Conservation (phyloP, 2,113 vertebrate species). For the Hippotragus niger region DNA sequence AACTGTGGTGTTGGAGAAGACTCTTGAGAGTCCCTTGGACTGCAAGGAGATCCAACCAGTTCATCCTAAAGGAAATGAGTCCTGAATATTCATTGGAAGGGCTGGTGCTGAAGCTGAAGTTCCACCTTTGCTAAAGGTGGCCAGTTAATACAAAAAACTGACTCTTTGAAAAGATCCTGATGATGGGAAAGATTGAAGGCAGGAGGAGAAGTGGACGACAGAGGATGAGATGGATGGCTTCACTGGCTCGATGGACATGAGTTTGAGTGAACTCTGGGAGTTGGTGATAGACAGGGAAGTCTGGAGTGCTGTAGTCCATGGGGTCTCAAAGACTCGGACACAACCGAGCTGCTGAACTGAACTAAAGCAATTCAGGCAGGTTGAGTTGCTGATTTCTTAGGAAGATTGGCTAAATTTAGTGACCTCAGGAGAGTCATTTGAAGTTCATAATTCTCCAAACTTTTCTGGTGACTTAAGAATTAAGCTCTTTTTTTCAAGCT, state of each 20-base stretch:
- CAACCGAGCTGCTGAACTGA: not conserved
- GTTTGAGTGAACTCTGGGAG: not conserved
- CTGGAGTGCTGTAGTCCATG: not conserved
- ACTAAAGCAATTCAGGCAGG: not conserved
- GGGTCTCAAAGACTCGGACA: not conserved
- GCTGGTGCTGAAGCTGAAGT: not conserved
- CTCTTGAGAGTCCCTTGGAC: not conserved
- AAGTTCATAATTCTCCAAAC: conserved; percentile 6
- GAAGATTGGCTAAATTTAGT: conserved; percentile 2
- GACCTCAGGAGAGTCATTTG: not conserved
- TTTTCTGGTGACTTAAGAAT: not conserved
- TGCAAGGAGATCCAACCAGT: not conserved
- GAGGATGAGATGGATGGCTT: not conserved
- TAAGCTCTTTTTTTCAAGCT: not conserved
- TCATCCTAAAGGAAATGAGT: not conserved
- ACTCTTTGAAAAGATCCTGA: not conserved
- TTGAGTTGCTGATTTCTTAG: not conserved
- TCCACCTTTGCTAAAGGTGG: not conserved
- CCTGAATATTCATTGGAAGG: not conserved
- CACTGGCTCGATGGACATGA: not conserved
- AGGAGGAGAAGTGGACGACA: not conserved
- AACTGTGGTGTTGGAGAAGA: not conserved
- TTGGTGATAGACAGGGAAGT: not conserved
- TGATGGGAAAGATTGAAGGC: not conserved
- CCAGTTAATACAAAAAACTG: not conserved